phyloP scores from a whole-genome alignment of 2,113 vertebrate species.

The Panthera uncia region DNA sequence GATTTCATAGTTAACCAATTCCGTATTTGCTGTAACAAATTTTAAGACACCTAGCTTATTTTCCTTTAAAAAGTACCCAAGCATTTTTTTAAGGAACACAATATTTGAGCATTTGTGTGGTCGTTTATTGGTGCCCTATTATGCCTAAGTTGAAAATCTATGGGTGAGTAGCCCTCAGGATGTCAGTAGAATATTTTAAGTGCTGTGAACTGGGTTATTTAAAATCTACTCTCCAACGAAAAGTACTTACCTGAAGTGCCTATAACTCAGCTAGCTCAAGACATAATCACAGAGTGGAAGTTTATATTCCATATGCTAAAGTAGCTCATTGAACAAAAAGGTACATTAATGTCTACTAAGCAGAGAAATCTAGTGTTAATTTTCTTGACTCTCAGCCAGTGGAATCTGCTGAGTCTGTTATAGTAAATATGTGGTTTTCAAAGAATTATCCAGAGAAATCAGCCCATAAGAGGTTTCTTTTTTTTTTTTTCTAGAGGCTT shows the following conservation, averaged over 20 bases:
- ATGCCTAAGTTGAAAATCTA: not conserved
- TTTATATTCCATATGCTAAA: conserved; percentile 64
- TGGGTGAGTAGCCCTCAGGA: not conserved
- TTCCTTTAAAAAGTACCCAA: conserved; percentile 14
- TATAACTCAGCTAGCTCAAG: conserved; percentile 61
- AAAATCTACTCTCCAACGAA: conserved; percentile 57
- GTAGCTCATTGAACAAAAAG: conserved; percentile 55
- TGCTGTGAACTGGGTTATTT: conserved; percentile 54
- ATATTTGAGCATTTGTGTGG: not conserved
- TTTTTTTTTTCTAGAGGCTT: not conserved
- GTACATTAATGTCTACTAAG: not conserved
- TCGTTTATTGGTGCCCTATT: not conserved
- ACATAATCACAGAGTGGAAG: conserved; percentile 46
- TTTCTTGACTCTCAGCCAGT: conserved; percentile 22
- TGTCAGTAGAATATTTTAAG: conserved; percentile 4
- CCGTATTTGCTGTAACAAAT: not conserved
- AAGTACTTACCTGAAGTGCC: conserved; percentile 56
- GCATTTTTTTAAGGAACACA: not conserved
- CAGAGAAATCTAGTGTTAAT: conserved; percentile 32
- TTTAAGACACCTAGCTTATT: not conserved
- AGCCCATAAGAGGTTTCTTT: not conserved
- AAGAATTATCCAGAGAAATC: conserved; percentile 30
- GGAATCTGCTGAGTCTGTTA: conserved; percentile 6
- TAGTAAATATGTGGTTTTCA: not conserved
- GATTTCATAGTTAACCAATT: not conserved